phyloP scores from a whole-genome alignment of 2,888 invertebrate genomes.

The Xanthia icteritia region DNA sequence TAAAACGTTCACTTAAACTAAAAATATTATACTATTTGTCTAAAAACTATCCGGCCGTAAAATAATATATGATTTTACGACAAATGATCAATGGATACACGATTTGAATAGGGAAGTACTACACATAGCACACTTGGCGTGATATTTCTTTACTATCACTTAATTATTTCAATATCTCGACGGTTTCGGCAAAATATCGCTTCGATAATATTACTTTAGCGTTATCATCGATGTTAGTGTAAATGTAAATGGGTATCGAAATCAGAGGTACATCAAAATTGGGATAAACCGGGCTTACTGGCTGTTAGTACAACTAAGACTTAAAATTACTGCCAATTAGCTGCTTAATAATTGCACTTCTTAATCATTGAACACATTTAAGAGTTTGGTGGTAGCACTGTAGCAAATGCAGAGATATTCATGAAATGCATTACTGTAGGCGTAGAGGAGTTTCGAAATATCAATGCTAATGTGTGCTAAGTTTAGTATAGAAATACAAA shows the following conservation, averaged over 20 bases:
- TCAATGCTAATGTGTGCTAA: slow-evolving; percentile 33
- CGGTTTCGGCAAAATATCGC: background rate
- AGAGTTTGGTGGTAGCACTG: slow-evolving; percentile 53
- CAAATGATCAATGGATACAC: slow-evolving; percentile 46
- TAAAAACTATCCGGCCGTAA: slow-evolving; percentile 70
- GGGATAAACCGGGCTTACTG: background rate
- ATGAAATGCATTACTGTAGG: slow-evolving; percentile 36
- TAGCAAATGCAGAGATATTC: slow-evolving; percentile 41
- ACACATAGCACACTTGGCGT: slow-evolving; percentile 49
- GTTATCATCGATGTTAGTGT: background rate
- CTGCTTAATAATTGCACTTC: slow-evolving; percentile 60
- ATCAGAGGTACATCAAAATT: slow-evolving; percentile 4
- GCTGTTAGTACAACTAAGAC: slow-evolving; percentile 46
- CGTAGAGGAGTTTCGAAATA: background rate
- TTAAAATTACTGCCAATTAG: slow-evolving; percentile 58
- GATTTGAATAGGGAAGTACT: slow-evolving; percentile 1
- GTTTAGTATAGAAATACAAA: slow-evolving; percentile 29
- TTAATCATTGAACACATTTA: slow-evolving; percentile 52
- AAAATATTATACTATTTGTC: slow-evolving; percentile 69
- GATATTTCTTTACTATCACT: slow-evolving; percentile 1
- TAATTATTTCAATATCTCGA: slow-evolving; percentile 3
- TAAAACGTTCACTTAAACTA: slow-evolving; percentile 77
- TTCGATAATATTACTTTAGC: background rate
- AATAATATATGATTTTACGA: slow-evolving; percentile 50
- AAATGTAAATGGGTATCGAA: background rate